Conservation (phyloP, 2,888 invertebrate genomes). For the Epinotia ramella region DNA sequence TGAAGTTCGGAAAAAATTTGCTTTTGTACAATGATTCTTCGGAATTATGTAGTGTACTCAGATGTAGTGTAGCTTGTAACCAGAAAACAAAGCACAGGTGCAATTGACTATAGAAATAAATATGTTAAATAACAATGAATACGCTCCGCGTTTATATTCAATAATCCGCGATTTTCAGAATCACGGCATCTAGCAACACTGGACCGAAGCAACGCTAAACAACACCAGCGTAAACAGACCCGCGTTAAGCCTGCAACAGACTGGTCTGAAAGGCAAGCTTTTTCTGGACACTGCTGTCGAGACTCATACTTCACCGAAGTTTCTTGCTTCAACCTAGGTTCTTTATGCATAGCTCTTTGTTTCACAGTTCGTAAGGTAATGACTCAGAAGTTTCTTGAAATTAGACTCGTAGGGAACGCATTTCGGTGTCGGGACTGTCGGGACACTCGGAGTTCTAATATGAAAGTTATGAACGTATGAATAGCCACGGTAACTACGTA, state of each 20-base stretch:
- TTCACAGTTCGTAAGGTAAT: slow-evolving; percentile 61
- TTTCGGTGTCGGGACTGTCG: slow-evolving; percentile 47
- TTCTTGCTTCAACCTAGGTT: slow-evolving; percentile 64
- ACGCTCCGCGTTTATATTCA: no score
- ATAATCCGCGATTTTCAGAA: no score
- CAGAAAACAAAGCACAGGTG: no score
- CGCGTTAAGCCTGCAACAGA: background rate
- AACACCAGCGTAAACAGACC: slow-evolving; percentile 51
- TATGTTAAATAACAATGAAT: no score
- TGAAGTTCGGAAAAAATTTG: no score
- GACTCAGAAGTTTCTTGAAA: slow-evolving; percentile 67
- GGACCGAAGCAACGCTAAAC: slow-evolving; percentile 23
- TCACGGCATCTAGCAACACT: no score
- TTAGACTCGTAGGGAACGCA: slow-evolving; percentile 56
- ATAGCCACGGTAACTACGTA: slow-evolving; percentile 50
- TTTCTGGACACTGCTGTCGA: slow-evolving; percentile 50
- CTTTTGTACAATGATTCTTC: no score
- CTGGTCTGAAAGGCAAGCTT: slow-evolving; percentile 43
- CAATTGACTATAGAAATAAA: no score
- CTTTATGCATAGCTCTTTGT: slow-evolving; percentile 67
- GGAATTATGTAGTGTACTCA: no score
- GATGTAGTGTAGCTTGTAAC: no score
- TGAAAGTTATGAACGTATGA: slow-evolving; percentile 56
- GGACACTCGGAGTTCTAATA: slow-evolving; percentile 55
- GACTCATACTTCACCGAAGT: slow-evolving; percentile 59